Conservation (phyloP, 2,888 invertebrate species). For the Euzetes globulus region DNA sequence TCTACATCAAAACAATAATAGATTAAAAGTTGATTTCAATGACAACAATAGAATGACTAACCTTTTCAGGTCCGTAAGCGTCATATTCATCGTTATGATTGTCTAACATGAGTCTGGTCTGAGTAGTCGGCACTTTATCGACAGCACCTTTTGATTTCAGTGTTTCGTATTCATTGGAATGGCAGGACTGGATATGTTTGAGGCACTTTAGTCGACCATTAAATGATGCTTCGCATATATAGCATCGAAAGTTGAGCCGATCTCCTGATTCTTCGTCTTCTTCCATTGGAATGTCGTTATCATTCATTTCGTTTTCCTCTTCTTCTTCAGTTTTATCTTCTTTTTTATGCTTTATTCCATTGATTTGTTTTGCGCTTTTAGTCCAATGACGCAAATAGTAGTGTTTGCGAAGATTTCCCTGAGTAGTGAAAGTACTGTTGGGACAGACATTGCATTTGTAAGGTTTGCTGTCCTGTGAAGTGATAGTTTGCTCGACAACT, state of each 20-base stretch:
- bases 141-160: conserved; percentile 54
- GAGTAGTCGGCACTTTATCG: conserved; percentile 36
- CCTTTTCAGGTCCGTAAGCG: conserved; percentile 30
- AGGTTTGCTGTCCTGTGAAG: conserved; percentile 49
- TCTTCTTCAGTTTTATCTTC: conserved; percentile 33
- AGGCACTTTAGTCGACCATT: conserved; percentile 68
- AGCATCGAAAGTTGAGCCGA: conserved; percentile 70
- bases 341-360: not conserved
- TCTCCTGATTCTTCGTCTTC: conserved; percentile 39
- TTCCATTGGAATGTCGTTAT: conserved; percentile 10
- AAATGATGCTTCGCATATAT: conserved; percentile 81
- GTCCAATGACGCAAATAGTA: conserved; percentile 62
- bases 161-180: conserved; percentile 68
- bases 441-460: conserved; percentile 73
- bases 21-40: not conserved
- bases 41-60: conserved; percentile 51
- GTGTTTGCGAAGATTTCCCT: conserved; percentile 70
- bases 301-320: conserved; percentile 46
- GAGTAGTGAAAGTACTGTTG: conserved; percentile 65
- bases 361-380: conserved; percentile 42
- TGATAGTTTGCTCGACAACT: conserved; percentile 18
- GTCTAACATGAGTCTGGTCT: conserved; percentile 45
- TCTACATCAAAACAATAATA: not conserved
- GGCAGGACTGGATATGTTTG: conserved; percentile 68
- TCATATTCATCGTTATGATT: conserved; percentile 45